These are phyloP conservation scores for Pangasius macronema DNA, from an alignment of 2,797 vertebrate species.

Conservation along the genomic window DNA sequence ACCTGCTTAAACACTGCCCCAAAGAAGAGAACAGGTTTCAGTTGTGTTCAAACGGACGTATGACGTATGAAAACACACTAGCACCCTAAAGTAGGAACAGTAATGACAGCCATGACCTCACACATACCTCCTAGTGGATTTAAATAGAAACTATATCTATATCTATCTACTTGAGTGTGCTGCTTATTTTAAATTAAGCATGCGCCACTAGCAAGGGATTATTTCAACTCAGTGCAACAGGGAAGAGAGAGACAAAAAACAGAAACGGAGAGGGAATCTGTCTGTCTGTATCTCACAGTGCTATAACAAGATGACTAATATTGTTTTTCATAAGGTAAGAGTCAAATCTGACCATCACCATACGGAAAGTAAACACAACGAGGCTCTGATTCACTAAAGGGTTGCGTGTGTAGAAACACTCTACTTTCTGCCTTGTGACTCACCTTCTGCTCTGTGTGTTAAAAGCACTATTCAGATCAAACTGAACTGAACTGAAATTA, in stretches of 20 bases:
- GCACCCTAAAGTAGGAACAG: not conserved
- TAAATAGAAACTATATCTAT: not conserved
- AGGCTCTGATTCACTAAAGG: not conserved
- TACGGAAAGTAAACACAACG: not conserved
- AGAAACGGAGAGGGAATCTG: not conserved
- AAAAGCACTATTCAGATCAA: not conserved
- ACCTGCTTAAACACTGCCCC: not conserved
- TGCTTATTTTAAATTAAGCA: not conserved
- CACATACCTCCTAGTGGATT: slow-evolving; percentile 2
- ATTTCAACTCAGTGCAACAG: not conserved
- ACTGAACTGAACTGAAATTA: not conserved
- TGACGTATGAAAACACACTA: not conserved
- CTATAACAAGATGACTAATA: not conserved
- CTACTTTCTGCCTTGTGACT: not conserved
- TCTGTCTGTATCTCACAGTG: not conserved
- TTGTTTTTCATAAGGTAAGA: not conserved
- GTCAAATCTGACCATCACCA: not conserved
- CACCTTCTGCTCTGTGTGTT: not conserved
- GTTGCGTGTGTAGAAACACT: not conserved
- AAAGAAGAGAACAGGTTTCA: not conserved
- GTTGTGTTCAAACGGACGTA: not conserved
- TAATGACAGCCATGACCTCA: not conserved
- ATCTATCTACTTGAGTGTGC: not conserved
- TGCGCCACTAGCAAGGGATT: not conserved
- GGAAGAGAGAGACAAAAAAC: not conserved